phyloP scores from a whole-genome alignment of 2,888 invertebrate genomes.

The Tanypteryx hageni region DNA sequence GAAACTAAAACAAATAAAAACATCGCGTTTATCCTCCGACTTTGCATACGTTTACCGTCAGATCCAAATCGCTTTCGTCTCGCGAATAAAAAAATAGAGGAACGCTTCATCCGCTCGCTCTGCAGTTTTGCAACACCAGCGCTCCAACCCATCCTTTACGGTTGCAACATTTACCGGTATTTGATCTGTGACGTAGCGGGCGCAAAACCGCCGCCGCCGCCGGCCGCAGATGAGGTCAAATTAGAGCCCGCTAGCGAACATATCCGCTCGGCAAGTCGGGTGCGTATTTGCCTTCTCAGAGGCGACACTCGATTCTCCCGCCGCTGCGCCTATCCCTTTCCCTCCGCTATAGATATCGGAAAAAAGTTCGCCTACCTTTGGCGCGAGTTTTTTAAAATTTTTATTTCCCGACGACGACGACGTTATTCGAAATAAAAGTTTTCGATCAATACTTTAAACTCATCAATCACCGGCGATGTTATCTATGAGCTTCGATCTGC shows the following conservation, averaged over 20 bases:
- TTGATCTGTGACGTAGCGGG: not conserved
- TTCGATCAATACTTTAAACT: slow-evolving; percentile 17
- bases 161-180: slow-evolving; percentile 24
- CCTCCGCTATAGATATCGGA: not conserved
- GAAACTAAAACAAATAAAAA: too few relatives aligned
- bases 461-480: slow-evolving; percentile 26
- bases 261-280: not conserved
- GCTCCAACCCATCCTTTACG: not conserved
- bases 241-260: not conserved
- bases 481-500: slow-evolving; percentile 32
- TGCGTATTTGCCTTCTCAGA: slow-evolving; percentile 13
- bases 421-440: not conserved
- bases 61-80: too few relatives aligned
- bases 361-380: not conserved
- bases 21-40: too few relatives aligned
- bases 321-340: not conserved
- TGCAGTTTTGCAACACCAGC: not conserved
- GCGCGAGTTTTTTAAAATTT: not conserved
- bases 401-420: not conserved
- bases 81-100: not conserved
- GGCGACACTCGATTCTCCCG: not conserved
- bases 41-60: too few relatives aligned
- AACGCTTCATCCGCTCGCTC: not conserved
- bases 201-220: not conserved
- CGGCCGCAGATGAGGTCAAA: slow-evolving; percentile 32